Evolutionary conservation across 2,113 vertebrate species (phyloP).

Genomic region (Lamprotornis superbus): DNA sequence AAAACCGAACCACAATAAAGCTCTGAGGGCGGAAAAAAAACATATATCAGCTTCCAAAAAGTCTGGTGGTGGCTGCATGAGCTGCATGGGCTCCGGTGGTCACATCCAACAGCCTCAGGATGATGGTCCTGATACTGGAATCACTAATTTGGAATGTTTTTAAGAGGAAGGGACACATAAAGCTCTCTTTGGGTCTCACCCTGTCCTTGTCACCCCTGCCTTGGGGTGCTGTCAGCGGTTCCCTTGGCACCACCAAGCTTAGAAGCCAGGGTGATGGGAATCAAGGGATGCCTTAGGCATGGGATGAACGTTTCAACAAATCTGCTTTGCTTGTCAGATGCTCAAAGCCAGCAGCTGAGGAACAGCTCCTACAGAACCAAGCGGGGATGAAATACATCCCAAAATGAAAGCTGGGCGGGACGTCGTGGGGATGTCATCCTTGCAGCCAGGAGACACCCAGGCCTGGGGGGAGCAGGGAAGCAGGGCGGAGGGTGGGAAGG

Average conservation of each 20-base stretch:
- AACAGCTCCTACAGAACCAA: rapidly evolving
- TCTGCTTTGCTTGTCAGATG: neutral
- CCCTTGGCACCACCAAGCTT: neutral
- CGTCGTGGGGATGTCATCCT: neutral
- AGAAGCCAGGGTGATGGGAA: neutral
- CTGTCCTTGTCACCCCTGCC: neutral
- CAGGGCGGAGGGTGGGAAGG: neutral
- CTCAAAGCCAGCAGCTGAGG: neutral
- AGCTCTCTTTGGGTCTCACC: neutral
- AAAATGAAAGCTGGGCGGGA: neutral
- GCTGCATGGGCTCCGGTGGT: rapidly evolving
- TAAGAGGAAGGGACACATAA: no score
- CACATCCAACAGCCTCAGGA: neutral
- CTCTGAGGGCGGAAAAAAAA: neutral
- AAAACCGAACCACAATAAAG: neutral
- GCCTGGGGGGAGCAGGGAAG: neutral
- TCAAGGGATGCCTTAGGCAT: neutral
- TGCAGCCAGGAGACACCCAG: neutral
- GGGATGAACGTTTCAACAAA: neutral
- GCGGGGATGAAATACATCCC: rapidly evolving
- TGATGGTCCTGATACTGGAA: neutral
- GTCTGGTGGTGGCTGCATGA: neutral
- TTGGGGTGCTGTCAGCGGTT: neutral
- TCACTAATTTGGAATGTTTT: neutral
- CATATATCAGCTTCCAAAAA: neutral